Conservation (phyloP, 2,888 invertebrate species). For the Pecten maximus region DNA sequence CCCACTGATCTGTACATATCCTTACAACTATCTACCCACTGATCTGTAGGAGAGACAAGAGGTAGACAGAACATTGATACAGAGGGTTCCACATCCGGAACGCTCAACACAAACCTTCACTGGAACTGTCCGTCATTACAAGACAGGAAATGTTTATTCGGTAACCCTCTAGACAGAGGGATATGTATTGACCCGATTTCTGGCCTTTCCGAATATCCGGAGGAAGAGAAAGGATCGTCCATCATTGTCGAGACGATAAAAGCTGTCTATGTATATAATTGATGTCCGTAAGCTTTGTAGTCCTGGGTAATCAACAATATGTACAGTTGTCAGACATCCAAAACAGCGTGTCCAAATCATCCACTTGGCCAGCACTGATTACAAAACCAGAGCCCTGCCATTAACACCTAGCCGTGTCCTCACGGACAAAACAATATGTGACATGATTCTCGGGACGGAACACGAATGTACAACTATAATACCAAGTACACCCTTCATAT, state of each 20-base stretch:
- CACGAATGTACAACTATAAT: no score
- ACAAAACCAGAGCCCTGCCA: no score
- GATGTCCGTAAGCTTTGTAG: background rate
- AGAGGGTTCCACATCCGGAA: background rate
- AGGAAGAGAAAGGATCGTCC: background rate
- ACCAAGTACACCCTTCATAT: no score
- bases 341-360: no score
- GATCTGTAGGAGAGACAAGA: background rate
- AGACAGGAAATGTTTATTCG: background rate
- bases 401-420: no score
- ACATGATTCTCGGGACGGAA: no score
- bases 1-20: no score
- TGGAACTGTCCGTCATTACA: background rate
- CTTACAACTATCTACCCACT: no score
- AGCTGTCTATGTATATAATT: background rate
- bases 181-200: constrained; percentile 28
- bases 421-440: no score
- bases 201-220: background rate
- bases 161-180: background rate
- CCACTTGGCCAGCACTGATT: no score
- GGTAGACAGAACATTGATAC: background rate
- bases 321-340: background rate
- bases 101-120: background rate
- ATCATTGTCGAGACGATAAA: background rate
- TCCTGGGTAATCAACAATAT: background rate